A percentile compares a stretch with the other conserved stretches of the same genome.
Conservation (phyloP, 2,888 invertebrate genomes). For the Dinocampus coccinellae region DNA sequence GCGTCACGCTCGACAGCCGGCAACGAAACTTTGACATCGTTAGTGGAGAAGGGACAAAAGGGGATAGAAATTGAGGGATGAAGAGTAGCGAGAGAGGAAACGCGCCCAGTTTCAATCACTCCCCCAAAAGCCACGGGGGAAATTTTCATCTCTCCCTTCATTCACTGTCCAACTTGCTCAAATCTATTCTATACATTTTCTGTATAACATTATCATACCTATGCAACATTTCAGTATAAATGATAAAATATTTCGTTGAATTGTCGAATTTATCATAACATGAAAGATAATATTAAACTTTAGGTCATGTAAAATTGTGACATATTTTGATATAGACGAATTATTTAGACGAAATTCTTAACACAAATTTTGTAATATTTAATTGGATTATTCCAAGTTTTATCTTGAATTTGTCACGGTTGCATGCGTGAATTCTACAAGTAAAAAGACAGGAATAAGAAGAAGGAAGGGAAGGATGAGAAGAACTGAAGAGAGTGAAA, state of each 20-base stretch:
- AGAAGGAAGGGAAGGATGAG: not conserved
- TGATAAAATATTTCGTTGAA: slow-evolving; percentile 37
- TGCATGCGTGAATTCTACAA: slow-evolving; percentile 57
- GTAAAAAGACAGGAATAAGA: not conserved
- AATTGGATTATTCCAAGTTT: not conserved
- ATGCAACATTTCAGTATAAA: not conserved
- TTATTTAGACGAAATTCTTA: too few relatives aligned
- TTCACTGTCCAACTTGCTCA: slow-evolving; percentile 1
- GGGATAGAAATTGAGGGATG: not conserved
- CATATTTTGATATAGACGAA: too few relatives aligned
- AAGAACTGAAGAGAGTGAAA: too few relatives aligned
- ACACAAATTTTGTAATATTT: too few relatives aligned
- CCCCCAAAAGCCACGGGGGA: slow-evolving; percentile 19
- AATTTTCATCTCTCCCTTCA: slow-evolving; percentile 17
- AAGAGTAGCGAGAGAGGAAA: slow-evolving; percentile 15
- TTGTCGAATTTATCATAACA: slow-evolving; percentile 5
- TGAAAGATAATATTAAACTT: not conserved
- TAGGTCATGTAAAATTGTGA: too few relatives aligned
- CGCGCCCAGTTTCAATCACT: slow-evolving; percentile 27
- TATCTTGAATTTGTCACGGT: slow-evolving; percentile 4
- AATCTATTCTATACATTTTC: not conserved
- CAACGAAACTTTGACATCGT: slow-evolving; percentile 49
- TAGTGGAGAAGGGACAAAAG: slow-evolving; percentile 38
- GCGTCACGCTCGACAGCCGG: slow-evolving; percentile 38
- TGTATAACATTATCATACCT: not conserved